Conservation (phyloP, 2,888 invertebrate genomes). For the Stenoptilia bipunctidactyla region DNA sequence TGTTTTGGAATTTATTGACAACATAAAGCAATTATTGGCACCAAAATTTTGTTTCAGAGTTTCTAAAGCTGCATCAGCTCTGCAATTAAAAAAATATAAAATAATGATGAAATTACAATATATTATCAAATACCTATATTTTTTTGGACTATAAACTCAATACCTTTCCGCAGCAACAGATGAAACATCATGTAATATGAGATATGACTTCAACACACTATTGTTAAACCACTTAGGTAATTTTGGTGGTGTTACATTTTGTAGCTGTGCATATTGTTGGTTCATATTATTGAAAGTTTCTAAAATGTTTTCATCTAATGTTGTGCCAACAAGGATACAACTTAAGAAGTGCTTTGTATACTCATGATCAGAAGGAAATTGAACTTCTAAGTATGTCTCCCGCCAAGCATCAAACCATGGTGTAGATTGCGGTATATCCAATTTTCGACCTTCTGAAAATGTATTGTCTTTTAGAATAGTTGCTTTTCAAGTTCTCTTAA, state of each 20-base stretch:
- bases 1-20: slow-evolving; percentile 89
- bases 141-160: slow-evolving; percentile 23
- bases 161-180: slow-evolving; percentile 82
- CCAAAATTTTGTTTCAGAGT: slow-evolving; percentile 91
- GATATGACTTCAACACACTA: slow-evolving; percentile 89
- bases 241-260: slow-evolving; percentile 80
- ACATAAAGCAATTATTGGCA: slow-evolving; percentile 86
- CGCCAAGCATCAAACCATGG: slow-evolving; percentile 98
- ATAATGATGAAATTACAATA: neutral
- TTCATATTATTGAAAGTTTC: slow-evolving; percentile 86
- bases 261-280: slow-evolving; percentile 84
- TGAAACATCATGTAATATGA: slow-evolving; percentile 88
- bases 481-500: no score
- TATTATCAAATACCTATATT: neutral
- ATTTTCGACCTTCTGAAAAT: slow-evolving; percentile 60
- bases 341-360: slow-evolving; percentile 91
- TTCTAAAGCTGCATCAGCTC: slow-evolving; percentile 87
- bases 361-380: slow-evolving; percentile 95
- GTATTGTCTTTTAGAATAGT: no score
- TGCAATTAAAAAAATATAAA: slow-evolving; percentile 41
- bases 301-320: slow-evolving; percentile 81
- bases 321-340: slow-evolving; percentile 82
- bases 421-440: slow-evolving; percentile 81
- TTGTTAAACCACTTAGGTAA: slow-evolving; percentile 85
- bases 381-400: slow-evolving; percentile 88